Percentiles rank a stretch among this genome's conserved stretches.
These are phyloP conservation scores for Poeciliopsis presidionis DNA, from an alignment of 2,797 vertebrate genomes.

Conservation along the genomic window DNA sequence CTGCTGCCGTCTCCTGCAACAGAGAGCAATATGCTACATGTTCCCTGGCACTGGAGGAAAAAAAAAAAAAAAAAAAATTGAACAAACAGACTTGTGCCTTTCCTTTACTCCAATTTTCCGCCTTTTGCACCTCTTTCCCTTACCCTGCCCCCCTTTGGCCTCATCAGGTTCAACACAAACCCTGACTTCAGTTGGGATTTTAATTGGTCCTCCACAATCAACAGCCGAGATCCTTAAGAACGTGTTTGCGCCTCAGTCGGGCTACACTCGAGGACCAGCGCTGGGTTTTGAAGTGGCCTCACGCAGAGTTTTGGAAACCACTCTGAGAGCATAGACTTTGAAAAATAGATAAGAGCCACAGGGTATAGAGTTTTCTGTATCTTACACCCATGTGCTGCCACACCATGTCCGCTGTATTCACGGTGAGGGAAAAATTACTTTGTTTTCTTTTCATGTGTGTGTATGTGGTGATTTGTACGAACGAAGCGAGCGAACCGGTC, in stretches of 20 bases:
- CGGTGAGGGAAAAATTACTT: constrained; percentile 39
- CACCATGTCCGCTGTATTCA: constrained; percentile 35
- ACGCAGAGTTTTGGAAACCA: constrained; percentile 76
- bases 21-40: constrained; percentile 64
- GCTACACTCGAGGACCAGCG: constrained; percentile 73
- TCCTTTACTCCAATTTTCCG: constrained; percentile 39
- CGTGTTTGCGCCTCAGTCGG: constrained; percentile 67
- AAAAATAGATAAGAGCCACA: constrained; percentile 75
- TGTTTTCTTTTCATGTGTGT: neutral
- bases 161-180: constrained; percentile 71
- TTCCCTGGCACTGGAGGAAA: constrained; percentile 40
- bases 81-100: constrained; percentile 53
- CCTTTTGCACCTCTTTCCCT: constrained; percentile 13
- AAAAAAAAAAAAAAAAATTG: constrained; percentile 18
- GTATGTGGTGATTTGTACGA: constrained; percentile 11
- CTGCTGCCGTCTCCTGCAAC: constrained; percentile 70
- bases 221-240: constrained; percentile 71
- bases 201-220: constrained; percentile 83
- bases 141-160: constrained; percentile 40
- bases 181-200: constrained; percentile 69
- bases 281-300: constrained; percentile 78
- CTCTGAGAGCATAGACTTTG: constrained; percentile 71
- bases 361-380: constrained; percentile 59
- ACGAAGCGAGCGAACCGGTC: constrained; percentile 8
- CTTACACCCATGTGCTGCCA: constrained; percentile 47